phyloP scores from a whole-genome alignment of 2,888 invertebrate species.

The Ellobium chinense region DNA sequence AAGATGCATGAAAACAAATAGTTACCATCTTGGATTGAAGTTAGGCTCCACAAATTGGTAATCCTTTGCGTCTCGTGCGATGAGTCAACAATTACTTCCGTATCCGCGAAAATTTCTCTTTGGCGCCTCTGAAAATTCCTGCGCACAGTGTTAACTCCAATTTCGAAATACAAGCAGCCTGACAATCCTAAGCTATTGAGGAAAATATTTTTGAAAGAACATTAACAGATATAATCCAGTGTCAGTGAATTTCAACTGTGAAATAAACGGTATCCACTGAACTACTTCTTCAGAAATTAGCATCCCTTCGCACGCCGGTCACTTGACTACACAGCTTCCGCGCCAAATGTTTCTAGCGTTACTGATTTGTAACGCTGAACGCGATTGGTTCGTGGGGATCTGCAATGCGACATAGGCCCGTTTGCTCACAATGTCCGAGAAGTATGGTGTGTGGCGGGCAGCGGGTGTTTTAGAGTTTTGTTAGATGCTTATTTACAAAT shows the following conservation, averaged over 20 bases:
- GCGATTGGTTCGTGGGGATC: slow-evolving; percentile 49
- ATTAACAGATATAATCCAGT: background rate
- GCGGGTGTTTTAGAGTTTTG: background rate
- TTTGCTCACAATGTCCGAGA: slow-evolving; percentile 30
- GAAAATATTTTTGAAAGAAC: background rate
- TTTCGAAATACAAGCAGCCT: background rate
- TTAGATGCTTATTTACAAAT: background rate
- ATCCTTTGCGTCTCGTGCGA: slow-evolving; percentile 16
- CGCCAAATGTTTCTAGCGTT: slow-evolving; percentile 45
- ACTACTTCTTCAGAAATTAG: slow-evolving; percentile 48
- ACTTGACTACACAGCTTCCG: slow-evolving; percentile 45
- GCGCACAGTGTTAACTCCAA: slow-evolving; percentile 3
- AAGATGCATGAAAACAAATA: slow-evolving; percentile 8
- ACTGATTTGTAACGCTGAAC: slow-evolving; percentile 44
- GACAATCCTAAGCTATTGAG: background rate
- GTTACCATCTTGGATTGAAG: slow-evolving; percentile 33
- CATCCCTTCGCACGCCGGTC: slow-evolving; percentile 41
- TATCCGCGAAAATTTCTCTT: slow-evolving; percentile 44
- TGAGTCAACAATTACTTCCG: slow-evolving; percentile 41
- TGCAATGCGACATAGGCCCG: slow-evolving; percentile 51
- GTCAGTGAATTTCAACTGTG: background rate
- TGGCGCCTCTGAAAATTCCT: slow-evolving; percentile 40
- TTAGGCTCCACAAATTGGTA: background rate
- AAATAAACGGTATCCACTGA: slow-evolving; percentile 23
- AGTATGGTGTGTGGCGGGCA: background rate